Evolutionary conservation across 2,888 invertebrate species (phyloP), one percentile per base, ranked within the genome.

Genomic region (Hanleya hanleyi): DNA sequence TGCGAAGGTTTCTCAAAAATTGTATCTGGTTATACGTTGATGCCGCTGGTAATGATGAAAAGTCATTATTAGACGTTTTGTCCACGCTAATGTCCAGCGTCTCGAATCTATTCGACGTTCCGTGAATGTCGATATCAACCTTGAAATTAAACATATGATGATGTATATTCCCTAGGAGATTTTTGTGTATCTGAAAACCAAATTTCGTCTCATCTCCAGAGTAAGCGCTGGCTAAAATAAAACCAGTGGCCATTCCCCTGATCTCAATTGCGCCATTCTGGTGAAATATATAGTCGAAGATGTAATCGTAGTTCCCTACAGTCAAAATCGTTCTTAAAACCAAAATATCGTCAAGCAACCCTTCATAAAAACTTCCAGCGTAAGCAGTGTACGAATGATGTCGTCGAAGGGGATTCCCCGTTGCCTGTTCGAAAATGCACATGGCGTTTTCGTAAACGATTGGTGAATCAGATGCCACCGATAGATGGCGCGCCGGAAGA

Each of bases 261-360:
- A 80, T 70, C 73, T 86, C 83, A 6, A 86, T 49, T 6, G 77
- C 84, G 1, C 86, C 85, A 67, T 82, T 85, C 68, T 86, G 86
- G 50, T 87, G 84, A 65, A 88, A 85, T n/a, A 84, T 77, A 26
- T 83, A 84, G 70, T 88, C 88, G 37, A 86, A 69, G 4, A 87
- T 77, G 69, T 88, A 88, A 65, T 87, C 87, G 69, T 87, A 87
- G 70, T 87, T 87, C 6, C 74, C 77, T 6, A 88, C 75, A 2
- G 84, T 77, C 6, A 81, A 18, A 9, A 86, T 81, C 18, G 81
- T 81, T 49, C 87, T 70, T 6, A 87, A 65, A 1, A 82, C 77
- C 0, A 88, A 72, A 15, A 82, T 84, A 9, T 76, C 73, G 68
- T 83, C 83, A 32, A 74, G 66, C 82, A 85, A 79, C 2, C 87